A percentile compares a stretch with the other conserved stretches of the same genome.
These are phyloP conservation scores for Phocoena sinus DNA, from an alignment of 2,113 vertebrate genomes.

Conservation along the genomic window DNA sequence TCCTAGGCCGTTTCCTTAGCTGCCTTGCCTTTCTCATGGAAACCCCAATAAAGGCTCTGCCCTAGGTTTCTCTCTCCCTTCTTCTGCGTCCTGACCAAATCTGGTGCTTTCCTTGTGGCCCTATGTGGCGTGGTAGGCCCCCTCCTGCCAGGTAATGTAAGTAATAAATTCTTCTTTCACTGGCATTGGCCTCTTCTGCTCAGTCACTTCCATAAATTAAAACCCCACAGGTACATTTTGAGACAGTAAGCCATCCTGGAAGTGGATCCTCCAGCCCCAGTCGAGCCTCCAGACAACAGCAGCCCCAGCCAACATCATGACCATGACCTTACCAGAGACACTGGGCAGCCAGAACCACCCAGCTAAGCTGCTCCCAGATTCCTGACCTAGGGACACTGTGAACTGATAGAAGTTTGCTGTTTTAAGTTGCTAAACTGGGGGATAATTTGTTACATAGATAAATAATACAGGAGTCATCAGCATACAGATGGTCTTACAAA, in stretches of 20 bases:
- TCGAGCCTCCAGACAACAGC: neutral
- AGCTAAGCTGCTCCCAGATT: neutral
- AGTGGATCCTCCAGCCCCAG: neutral
- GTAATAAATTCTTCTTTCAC: neutral
- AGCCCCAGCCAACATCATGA: neutral
- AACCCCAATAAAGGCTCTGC: neutral
- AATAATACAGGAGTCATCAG: neutral
- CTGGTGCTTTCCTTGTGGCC: neutral
- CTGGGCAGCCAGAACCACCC: neutral
- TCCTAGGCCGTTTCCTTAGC: neutral
- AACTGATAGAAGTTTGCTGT: neutral
- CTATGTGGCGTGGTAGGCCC: rapidly evolving
- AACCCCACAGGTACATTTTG: neutral
- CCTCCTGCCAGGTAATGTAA: neutral
- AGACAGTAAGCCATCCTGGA: neutral
- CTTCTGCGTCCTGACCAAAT: neutral
- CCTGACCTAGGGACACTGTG: neutral
- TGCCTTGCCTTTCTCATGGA: neutral
- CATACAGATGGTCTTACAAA: neutral
- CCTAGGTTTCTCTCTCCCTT: neutral
- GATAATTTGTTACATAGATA: neutral
- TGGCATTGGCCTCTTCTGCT: neutral
- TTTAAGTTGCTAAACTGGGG: neutral
- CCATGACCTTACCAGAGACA: neutral
- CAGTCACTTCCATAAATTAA: neutral